Percentiles rank a stretch among this genome's conserved stretches.
Conservation (phyloP, 2,797 vertebrate species). For the Bufotes viridis region DNA sequence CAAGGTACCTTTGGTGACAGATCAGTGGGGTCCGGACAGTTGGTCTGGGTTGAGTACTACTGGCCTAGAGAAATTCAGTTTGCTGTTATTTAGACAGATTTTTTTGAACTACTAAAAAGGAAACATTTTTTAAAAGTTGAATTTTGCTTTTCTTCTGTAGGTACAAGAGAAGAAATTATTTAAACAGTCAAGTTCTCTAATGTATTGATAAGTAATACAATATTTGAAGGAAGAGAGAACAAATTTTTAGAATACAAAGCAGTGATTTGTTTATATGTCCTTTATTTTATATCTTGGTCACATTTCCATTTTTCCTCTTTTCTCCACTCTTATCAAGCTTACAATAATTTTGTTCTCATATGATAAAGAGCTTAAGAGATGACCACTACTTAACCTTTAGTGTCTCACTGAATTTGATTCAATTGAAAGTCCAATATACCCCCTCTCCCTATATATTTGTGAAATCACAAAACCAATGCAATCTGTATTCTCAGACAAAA, state of each 20-base stretch:
- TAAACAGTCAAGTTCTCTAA: not conserved
- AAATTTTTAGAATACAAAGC: not conserved
- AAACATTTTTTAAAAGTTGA: not conserved
- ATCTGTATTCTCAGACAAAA: constrained; percentile 18
- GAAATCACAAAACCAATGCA: not conserved
- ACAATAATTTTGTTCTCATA: constrained; percentile 6
- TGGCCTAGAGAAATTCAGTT: not conserved
- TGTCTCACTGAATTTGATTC: not conserved
- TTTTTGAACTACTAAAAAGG: not conserved
- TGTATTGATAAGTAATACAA: not conserved
- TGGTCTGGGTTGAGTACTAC: too few relatives aligned
- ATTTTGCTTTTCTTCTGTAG: not conserved
- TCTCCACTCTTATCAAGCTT: constrained; percentile 10
- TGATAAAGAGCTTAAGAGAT: constrained; percentile 35
- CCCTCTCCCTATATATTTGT: not conserved
- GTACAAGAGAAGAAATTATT: not conserved
- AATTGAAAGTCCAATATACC: constrained; percentile 20
- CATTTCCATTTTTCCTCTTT: not conserved
- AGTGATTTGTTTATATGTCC: constrained; percentile 2
- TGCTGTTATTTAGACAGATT: not conserved
- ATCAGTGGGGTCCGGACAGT: too few relatives aligned
- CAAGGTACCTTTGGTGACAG: too few relatives aligned
- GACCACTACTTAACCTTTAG: constrained; percentile 2
- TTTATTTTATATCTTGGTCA: constrained; percentile 3
- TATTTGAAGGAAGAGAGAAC: not conserved